These are phyloP conservation scores for Mormyrops attenuatus DNA, from an alignment of 2,797 vertebrate species.

Conservation along the genomic window DNA sequence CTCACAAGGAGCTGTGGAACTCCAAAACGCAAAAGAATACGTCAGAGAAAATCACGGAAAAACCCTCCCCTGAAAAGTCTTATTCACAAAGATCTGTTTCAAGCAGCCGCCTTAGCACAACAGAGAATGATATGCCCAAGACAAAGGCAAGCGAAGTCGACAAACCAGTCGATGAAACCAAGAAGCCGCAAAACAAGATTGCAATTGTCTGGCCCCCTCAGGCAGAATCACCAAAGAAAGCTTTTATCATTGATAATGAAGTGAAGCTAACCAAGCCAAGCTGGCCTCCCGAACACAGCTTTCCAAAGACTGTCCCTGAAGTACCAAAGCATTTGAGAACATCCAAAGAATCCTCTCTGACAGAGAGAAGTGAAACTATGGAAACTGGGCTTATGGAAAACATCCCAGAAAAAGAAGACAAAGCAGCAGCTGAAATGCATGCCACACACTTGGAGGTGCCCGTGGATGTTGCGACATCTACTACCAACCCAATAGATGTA, in stretches of 20 bases:
- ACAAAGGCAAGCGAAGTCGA: slow-evolving; percentile 33
- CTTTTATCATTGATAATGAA: slow-evolving; percentile 67
- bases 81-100: slow-evolving; percentile 42
- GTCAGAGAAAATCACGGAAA: slow-evolving; percentile 45
- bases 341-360: slow-evolving; percentile 37
- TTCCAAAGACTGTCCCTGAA: slow-evolving; percentile 40
- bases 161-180: slow-evolving; percentile 54
- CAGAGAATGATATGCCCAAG: slow-evolving; percentile 33
- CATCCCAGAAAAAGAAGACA: slow-evolving; percentile 4
- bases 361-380: slow-evolving; percentile 42
- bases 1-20: slow-evolving; percentile 85
- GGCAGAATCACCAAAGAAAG: slow-evolving; percentile 67
- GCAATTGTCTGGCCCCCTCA: slow-evolving; percentile 86
- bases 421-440: slow-evolving; percentile 31
- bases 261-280: slow-evolving; percentile 74
- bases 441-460: slow-evolving; percentile 26
- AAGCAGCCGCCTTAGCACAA: slow-evolving; percentile 29
- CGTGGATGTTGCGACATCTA: neutral
- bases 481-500: slow-evolving; percentile 12
- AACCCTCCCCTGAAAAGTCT: slow-evolving; percentile 46
- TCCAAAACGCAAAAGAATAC: slow-evolving; percentile 60
- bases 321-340: slow-evolving; percentile 37
- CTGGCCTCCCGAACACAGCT: slow-evolving; percentile 78
- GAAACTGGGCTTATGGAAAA: slow-evolving; percentile 39
- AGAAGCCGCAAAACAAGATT: slow-evolving; percentile 74